phyloP scores from a whole-genome alignment of 2,113 vertebrate genomes.

The Bufo gargarizans region DNA sequence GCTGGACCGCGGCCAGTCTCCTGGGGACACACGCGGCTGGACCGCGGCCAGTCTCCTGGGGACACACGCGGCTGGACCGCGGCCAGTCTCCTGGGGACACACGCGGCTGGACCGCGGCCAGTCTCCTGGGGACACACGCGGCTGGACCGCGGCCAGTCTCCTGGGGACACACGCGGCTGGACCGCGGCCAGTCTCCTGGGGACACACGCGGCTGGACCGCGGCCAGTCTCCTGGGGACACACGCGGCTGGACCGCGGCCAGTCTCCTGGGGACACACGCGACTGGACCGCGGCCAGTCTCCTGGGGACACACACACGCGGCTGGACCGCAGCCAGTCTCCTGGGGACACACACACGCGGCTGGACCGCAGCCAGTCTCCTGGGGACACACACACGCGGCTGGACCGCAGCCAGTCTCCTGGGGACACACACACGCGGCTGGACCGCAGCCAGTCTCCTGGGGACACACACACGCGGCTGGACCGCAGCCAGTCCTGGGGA shows the following conservation, averaged over 20 bases:
- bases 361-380: background rate
- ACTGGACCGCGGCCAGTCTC: background rate
- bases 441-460: background rate
- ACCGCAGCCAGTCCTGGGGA: background rate
- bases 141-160: background rate
- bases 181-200: too few species aligned
- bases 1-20: background rate
- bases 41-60: background rate
- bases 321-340: background rate
- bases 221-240: background rate
- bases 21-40: background rate
- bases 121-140: background rate
- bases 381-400: background rate
- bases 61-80: background rate
- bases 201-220: too few species aligned
- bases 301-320: background rate
- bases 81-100: background rate
- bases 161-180: too few species aligned
- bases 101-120: background rate
- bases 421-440: too few species aligned
- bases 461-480: background rate
- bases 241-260: background rate
- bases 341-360: background rate
- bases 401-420: background rate
- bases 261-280: background rate